Evolutionary conservation across 2,113 vertebrate genomes (phyloP).

Genomic region (Pedionomus torquatus): DNA sequence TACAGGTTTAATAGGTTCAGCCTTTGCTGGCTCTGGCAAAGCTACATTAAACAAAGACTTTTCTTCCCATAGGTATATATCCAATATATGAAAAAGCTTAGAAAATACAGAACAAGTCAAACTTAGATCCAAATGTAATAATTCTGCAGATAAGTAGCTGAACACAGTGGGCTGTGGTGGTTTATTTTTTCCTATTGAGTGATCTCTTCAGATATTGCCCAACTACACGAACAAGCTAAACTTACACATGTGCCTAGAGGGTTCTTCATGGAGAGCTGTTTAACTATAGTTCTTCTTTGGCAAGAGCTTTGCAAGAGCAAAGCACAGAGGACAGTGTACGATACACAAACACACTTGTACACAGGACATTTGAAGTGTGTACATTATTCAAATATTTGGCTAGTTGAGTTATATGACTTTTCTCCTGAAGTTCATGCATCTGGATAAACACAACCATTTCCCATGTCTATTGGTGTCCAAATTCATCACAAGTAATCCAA

Average conservation of each 20-base stretch:
- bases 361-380: background rate
- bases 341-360: background rate
- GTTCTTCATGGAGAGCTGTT: background rate
- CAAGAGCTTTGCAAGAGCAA: background rate
- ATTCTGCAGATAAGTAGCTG: background rate
- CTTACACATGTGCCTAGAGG: background rate
- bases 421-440: background rate
- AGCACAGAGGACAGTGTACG: background rate
- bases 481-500: background rate
- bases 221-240: background rate
- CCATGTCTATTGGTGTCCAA: background rate
- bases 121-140: background rate
- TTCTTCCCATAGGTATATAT: background rate
- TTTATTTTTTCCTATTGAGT: background rate
- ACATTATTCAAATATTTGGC: background rate
- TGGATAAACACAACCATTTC: slow-evolving; percentile 12
- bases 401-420: background rate
- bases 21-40: background rate
- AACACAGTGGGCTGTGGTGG: rapidly evolving
- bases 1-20: background rate
- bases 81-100: background rate
- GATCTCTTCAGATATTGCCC: background rate
- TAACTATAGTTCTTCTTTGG: rapidly evolving
- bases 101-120: background rate
- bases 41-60: background rate